Evolutionary conservation across 2,113 vertebrate species (phyloP).

Genomic region (Hyperoodon ampullatus): DNA sequence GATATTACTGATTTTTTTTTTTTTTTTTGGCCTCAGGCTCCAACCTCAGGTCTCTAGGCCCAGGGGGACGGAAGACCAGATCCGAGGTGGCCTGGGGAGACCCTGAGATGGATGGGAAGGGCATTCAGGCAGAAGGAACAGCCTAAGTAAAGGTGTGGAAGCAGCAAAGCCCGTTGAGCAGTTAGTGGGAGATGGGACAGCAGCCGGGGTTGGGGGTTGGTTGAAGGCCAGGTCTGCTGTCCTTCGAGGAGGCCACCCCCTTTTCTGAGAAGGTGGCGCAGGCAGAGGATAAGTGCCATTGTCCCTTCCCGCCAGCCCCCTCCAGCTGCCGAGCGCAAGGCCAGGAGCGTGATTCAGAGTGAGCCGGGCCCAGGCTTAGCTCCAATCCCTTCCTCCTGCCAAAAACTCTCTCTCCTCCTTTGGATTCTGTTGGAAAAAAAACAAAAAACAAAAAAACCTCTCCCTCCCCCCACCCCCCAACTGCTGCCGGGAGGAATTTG

Average conservation of each 20-base stretch:
- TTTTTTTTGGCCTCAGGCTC: background rate
- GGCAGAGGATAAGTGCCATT: background rate
- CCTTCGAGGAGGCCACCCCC: background rate
- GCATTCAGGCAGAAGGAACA: background rate
- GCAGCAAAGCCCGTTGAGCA: background rate
- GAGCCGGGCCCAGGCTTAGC: slow-evolving; percentile 2
- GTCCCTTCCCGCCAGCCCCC: background rate
- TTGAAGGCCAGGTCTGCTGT: background rate
- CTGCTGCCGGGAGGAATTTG: slow-evolving; percentile 19
- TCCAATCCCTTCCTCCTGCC: slow-evolving; percentile 49
- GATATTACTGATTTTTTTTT: background rate
- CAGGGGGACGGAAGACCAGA: background rate
- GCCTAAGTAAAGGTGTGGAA: background rate
- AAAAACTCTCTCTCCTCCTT: slow-evolving; percentile 2
- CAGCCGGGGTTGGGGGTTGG: background rate
- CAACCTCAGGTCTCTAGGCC: background rate
- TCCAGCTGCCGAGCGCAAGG: background rate
- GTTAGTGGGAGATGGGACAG: background rate
- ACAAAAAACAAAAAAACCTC: background rate
- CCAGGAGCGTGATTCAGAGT: background rate
- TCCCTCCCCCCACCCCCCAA: background rate
- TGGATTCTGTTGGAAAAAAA: slow-evolving; percentile 25
- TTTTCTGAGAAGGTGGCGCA: background rate
- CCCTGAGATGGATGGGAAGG: background rate
- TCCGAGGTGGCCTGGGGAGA: too few species aligned